Evolutionary conservation across 2,113 vertebrate genomes (phyloP), one percentile per base, ranked within the genome.

Genomic region (Corynorhinus townsendii): DNA sequence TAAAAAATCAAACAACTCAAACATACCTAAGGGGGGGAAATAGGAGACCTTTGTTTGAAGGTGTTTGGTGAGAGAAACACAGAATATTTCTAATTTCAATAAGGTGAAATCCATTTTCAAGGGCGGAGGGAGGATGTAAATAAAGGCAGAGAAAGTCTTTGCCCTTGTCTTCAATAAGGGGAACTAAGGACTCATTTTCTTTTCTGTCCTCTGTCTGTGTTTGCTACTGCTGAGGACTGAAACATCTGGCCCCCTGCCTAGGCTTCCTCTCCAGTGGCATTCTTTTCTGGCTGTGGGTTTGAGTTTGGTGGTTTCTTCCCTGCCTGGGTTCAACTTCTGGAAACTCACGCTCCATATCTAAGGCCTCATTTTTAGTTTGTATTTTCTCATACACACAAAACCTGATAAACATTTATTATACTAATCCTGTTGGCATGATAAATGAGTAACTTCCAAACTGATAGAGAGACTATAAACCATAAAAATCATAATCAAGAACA

Each of bases 71-170:
- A 80, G 33, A 77, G 33, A 81, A 28, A 86, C 91, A 95, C 89
- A 92, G 94, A 96, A 91, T 33, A 97, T 97, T 98, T 97, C 95
- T 98, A 96, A 97, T 96, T 93, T 90, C 73, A 85, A 97, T 96
- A 95, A 97, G 86, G 98, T 98, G 97, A 98, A 98, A 97, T 97
- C 90, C 98, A 97, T 98, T 98, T 98, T 98, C 89, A 97, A 97
- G 92, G 72, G 95, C 95, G 90, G 38, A 12, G 54, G 43, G 28
- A 43, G 11, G 33, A 72, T 47, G 33, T 66, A 82, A 56, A 81
- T 33, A 66, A 33, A 89, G 43, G 4, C 30, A 64, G 4, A n/a
- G 16, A 24, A 76, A 69, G 3, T 30, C 2, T 84, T 38, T 28
- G 43, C 12, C 12, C 69, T 66, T 66, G 38, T 66, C 52, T 76